Base-by-base conservation (phyloP, 2,113 vertebrate species). In the Elephantulus edwardii region DNA sequence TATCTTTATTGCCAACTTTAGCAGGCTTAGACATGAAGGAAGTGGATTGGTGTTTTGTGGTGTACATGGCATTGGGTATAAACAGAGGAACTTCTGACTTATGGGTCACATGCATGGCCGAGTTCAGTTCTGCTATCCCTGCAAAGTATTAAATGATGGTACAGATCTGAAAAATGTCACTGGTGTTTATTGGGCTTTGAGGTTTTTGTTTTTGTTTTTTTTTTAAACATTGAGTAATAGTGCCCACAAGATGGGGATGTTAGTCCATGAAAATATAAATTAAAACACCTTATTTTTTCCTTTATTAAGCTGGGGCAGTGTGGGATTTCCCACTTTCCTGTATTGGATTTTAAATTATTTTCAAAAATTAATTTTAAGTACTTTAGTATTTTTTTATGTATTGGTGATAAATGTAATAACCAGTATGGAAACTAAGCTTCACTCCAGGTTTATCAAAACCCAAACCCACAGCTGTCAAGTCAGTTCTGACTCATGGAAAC, bases 221-320 rank as follows among this genome's bases (percentile, higher is more conserved):
- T 90, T 38, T 16, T 78, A 74, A 81, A 80, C 20, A 42, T 60
- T 90, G 52, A 92, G 22, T 62, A 74, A 12, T 6, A 58, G 40
- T 85, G 52, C 54, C 35, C 6, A 68, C 54, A 77, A 84, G 68
- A 87, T 88, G 64, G 74, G 14, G 56, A 48, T 89, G n/a, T 89
- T 92, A 78, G 33, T 93, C 83, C 66, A 42, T 66, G 1, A 7
- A 46, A 46, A 46, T 13, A 70, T 28, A 60, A 60, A 60, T 28
- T 26, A 60, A 60, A 60, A 9, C 52, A 4, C 0, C 7, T 48
- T 52, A 19, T 48, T 56, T 42, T 75, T 24, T 22, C 14, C n/a
- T 85, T 76, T 26, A 22, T 56, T 71, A 93, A 88, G 66, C 58
- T 72, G 38, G 74, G 66, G 12, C 0, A 54, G 3, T 56, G 30